Percentiles rank a stretch among this genome's conserved stretches.
These are phyloP conservation scores for Serinus canaria DNA, from an alignment of 2,113 vertebrate genomes.

Conservation along the genomic window DNA sequence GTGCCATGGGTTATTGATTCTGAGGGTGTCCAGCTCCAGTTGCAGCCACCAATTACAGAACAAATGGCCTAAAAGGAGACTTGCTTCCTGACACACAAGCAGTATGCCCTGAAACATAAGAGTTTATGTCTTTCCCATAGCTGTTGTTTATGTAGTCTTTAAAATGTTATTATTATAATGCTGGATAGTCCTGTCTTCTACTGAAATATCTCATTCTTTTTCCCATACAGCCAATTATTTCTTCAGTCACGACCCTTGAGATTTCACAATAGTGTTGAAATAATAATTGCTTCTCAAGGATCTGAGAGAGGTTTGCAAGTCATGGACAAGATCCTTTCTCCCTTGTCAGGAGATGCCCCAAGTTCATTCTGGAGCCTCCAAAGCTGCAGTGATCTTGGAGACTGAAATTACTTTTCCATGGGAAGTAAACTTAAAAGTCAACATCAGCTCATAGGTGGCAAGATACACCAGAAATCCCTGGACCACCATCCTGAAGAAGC, in stretches of 20 bases:
- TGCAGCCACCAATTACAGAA: neutral
- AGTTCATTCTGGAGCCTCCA: neutral
- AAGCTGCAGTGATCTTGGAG: neutral
- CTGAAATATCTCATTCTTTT: neutral
- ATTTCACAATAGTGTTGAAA: constrained; percentile 21
- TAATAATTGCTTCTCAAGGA: neutral
- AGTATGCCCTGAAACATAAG: neutral
- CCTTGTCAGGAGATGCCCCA: neutral
- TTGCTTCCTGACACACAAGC: neutral
- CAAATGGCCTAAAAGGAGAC: neutral
- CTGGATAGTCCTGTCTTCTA: neutral
- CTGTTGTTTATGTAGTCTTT: constrained; percentile 31
- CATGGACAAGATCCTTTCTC: neutral
- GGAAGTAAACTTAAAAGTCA: neutral
- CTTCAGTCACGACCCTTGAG: neutral
- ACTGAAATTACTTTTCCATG: neutral
- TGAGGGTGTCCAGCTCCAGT: neutral
- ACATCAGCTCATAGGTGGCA: neutral
- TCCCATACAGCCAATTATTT: neutral
- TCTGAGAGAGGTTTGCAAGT: neutral
- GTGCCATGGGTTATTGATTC: neutral
- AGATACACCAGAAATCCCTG: neutral
- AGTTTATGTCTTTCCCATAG: constrained; percentile 13
- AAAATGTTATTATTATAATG: constrained; percentile 10
- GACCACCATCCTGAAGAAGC: neutral